These are phyloP conservation scores for Metridium senile DNA, from an alignment of 92 coral and sea anemone species.

Conservation along the genomic window DNA sequence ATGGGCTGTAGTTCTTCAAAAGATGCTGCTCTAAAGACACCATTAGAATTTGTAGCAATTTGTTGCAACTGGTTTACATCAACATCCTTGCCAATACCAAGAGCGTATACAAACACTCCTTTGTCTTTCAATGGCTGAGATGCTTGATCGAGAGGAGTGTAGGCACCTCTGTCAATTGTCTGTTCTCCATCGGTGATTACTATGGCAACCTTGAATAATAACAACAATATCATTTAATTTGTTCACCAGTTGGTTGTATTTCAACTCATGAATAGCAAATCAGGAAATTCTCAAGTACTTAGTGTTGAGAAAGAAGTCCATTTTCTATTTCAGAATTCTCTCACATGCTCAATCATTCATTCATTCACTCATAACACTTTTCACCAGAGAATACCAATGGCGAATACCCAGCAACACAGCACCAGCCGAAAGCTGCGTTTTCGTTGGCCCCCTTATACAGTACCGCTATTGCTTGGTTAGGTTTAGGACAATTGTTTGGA, in stretches of 20 bases:
- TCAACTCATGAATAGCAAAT: no score
- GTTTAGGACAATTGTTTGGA: no score
- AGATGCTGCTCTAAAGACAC: constrained; percentile 24
- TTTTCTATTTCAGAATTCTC: no score
- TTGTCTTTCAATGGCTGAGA: constrained; percentile 42
- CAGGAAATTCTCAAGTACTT: no score
- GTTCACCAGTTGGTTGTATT: not conserved
- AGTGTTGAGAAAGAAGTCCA: no score
- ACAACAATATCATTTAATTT: not conserved
- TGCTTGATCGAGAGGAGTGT: constrained; percentile 31
- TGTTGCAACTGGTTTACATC: not conserved
- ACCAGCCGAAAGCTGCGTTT: no score
- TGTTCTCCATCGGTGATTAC: constrained; percentile 61
- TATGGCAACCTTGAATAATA: constrained; percentile 31
- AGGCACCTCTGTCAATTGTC: constrained; percentile 43
- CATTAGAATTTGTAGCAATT: not conserved
- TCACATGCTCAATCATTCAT: no score
- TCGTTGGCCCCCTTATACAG: no score
- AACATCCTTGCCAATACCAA: constrained; percentile 41
- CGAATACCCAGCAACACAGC: no score
- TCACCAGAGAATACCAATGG: no score
- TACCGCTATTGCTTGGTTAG: no score
- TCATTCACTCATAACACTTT: no score
- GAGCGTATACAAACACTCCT: constrained; percentile 46
- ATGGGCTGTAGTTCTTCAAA: constrained; percentile 12